These are phyloP conservation scores for Bombus huntii DNA, from an alignment of 1,140 invertebrate genomes.

Conservation along the genomic window DNA sequence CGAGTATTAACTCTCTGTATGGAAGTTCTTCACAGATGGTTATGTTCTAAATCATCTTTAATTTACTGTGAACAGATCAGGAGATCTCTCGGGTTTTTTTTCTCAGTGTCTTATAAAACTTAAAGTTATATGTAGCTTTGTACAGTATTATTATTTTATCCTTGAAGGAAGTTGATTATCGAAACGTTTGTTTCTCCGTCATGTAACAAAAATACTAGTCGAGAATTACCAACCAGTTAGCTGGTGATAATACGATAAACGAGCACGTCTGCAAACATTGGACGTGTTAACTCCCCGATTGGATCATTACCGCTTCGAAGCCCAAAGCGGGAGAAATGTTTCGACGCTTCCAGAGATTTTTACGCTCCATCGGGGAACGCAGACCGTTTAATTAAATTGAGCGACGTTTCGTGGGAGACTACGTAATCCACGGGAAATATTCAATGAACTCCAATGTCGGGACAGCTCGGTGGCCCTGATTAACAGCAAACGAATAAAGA, in stretches of 20 bases:
- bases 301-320: slow-evolving; percentile 36
- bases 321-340: slow-evolving; percentile 17
- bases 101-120: background rate
- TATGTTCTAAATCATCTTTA: background rate
- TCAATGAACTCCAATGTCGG: background rate
- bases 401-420: slow-evolving; percentile 23
- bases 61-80: background rate
- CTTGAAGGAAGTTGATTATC: background rate
- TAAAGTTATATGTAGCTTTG: background rate
- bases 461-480: background rate
- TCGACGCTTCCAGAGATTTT: slow-evolving; percentile 29
- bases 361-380: slow-evolving; percentile 20
- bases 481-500: background rate
- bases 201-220: background rate
- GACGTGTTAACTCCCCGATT: slow-evolving; percentile 20
- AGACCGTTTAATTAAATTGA: slow-evolving; percentile 33
- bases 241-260: slow-evolving; percentile 7
- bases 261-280: slow-evolving; percentile 13
- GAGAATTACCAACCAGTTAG: background rate
- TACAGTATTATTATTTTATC: background rate
- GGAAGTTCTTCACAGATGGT: no score
- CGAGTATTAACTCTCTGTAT: background rate
- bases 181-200: background rate
- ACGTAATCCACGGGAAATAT: slow-evolving; percentile 2
- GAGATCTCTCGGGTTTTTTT: background rate